Percentiles rank a stretch among this genome's conserved stretches.
Evolutionary conservation across 2,797 vertebrate genomes (phyloP).

Genomic region (Australoheros facetus): DNA sequence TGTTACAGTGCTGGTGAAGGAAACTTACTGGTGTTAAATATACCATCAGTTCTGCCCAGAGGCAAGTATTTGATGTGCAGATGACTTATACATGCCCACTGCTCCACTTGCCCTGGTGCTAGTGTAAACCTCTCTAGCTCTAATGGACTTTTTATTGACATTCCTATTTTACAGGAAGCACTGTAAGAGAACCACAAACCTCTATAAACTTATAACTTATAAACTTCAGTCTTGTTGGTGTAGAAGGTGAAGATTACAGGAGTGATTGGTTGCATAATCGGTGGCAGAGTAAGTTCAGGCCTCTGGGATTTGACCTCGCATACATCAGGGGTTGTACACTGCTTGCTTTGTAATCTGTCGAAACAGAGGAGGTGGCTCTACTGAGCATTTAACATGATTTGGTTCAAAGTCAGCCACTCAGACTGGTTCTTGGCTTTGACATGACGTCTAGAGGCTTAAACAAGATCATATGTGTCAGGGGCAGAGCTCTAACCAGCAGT

Average conservation of each 20-base stretch:
- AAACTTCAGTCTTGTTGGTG: slow-evolving; percentile 35
- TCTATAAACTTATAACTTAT: not conserved
- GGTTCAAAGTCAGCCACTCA: slow-evolving; percentile 37
- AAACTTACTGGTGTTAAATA: slow-evolving; percentile 19
- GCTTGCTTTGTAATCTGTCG: slow-evolving; percentile 30
- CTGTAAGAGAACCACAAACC: not conserved
- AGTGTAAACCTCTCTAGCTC: slow-evolving; percentile 21
- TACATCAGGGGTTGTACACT: not conserved
- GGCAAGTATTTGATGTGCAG: slow-evolving; percentile 23
- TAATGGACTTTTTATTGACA: slow-evolving; percentile 65
- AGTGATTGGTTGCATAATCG: slow-evolving; percentile 42
- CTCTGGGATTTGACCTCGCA: slow-evolving; percentile 15
- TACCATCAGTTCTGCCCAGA: slow-evolving; percentile 36
- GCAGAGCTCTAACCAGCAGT: slow-evolving; percentile 23
- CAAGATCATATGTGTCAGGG: slow-evolving; percentile 48
- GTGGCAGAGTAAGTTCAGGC: slow-evolving; percentile 23
- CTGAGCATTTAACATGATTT: slow-evolving; percentile 10
- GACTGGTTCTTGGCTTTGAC: slow-evolving; percentile 44
- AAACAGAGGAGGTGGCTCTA: slow-evolving; percentile 17
- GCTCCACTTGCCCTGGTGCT: not conserved
- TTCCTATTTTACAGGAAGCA: slow-evolving; percentile 42
- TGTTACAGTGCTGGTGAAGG: slow-evolving; percentile 9
- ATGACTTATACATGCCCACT: slow-evolving; percentile 13
- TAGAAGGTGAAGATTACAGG: slow-evolving; percentile 40
- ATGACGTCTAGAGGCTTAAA: slow-evolving; percentile 41